Evolutionary conservation across 1,140 invertebrate species (phyloP).

Genomic region (Xylocopa sonorina): DNA sequence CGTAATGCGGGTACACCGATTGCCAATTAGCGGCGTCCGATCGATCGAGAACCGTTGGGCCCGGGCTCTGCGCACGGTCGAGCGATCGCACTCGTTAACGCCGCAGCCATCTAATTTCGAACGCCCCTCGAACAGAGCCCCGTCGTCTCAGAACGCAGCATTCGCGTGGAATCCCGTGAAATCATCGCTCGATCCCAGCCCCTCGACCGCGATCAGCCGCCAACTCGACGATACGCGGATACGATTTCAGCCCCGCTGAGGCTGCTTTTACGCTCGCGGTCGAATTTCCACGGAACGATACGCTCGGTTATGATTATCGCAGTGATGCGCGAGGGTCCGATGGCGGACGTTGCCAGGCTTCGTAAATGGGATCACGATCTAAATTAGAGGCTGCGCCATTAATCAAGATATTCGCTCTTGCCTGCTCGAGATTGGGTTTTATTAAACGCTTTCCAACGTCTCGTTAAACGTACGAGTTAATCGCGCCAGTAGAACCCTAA

Average conservation of each 20-base stretch:
- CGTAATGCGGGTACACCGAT: constrained; percentile 38
- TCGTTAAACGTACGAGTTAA: no score
- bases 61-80: not conserved
- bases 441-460: no score
- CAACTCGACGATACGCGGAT: not conserved
- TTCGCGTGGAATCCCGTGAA: not conserved
- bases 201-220: not conserved
- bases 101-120: not conserved
- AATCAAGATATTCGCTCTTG: no score
- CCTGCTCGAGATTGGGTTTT: no score
- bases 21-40: constrained; percentile 27
- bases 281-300: no score
- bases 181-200: not conserved
- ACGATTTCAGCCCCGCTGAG: not conserved
- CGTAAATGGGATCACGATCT: no score
- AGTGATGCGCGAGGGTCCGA: no score
- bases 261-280: no score
- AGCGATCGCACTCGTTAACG: constrained; percentile 30
- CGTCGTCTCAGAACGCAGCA: not conserved
- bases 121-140: not conserved
- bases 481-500: no score
- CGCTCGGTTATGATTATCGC: no score
- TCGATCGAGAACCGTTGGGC: constrained; percentile 14
- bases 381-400: no score
- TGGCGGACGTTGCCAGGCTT: no score